Conservation (phyloP, 2,888 invertebrate species). For the Sminthurinus aureus region DNA sequence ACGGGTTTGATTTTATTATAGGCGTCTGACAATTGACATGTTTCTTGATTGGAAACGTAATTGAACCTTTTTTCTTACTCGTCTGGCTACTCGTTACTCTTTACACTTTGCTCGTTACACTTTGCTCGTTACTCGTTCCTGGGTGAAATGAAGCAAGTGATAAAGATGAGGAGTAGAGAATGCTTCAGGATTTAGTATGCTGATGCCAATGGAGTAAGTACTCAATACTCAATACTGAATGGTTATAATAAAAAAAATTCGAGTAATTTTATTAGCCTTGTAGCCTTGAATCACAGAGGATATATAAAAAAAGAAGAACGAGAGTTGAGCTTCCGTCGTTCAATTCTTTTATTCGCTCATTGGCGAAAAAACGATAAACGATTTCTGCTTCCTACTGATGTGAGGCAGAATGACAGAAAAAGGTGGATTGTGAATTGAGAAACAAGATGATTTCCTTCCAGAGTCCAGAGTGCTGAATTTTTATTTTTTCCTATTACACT, state of each 20-base stretch:
- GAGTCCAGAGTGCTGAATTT: neutral
- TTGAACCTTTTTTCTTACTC: constrained; percentile 22
- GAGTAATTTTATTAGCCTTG: neutral
- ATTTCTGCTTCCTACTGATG: neutral
- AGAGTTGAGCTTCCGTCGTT: too few species aligned
- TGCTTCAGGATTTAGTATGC: neutral
- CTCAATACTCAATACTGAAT: neutral
- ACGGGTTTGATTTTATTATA: neutral
- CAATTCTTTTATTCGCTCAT: neutral
- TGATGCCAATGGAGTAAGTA: neutral
- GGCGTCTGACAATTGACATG: neutral
- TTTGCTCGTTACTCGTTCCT: neutral
- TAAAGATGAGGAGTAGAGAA: neutral
- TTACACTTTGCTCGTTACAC: constrained; percentile 22
- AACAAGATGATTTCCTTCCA: neutral
- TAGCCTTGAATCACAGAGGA: constrained; percentile 3
- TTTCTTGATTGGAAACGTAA: neutral
- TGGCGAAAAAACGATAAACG: neutral
- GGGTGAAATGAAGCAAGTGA: neutral
- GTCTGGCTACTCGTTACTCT: too few species aligned
- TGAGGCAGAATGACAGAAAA: neutral
- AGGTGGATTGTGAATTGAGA: neutral
- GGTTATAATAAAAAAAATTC: neutral
- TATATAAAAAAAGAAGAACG: neutral
- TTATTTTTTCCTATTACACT: neutral